Evolutionary conservation across 2,113 vertebrate species (phyloP), one percentile per base, ranked within the genome.

Genomic region (Phycodurus eques): DNA sequence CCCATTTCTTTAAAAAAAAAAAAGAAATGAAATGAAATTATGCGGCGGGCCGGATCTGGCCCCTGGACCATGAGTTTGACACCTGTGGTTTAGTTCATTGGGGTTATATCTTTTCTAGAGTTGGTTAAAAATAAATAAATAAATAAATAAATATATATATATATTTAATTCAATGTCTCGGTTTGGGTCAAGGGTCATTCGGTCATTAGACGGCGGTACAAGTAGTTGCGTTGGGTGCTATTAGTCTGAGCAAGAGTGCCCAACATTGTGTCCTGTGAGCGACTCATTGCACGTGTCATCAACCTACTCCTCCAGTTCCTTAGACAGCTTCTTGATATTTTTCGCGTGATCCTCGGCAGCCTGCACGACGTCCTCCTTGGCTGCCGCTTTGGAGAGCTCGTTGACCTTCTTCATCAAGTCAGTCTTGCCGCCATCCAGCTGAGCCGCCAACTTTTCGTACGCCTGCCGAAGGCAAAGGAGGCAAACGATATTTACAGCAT

Each of bases 321-420:
- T 94, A 6, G 96, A 96, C 75, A 95, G 83, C 33, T 92, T 90
- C 74, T 85, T 76, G 42, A 99, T 85, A 17, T 85, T 86, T 51
- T 90, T 90, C 0, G 96, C 96, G 0, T 98, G 95, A 0, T 93
- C 79, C 80, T 99, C 97, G 1, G 97, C 98, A 73, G 73, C 83
- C 64, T 81, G 85, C 74, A 99, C 98, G 19, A 96, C 57, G 0
- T 87, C 83, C 20, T 94, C 90, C 83, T 95, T 92, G 80, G 87
- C 89, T 9, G 93, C 85, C 0, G 94, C 95, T 78, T 88, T 84
- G 71, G 94, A 92, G 57, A 94, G 74, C 42, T 91, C 88, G 70
- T 90, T 92, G 46, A 96, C 92, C 86, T 93, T 95, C 70, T 92
- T 92, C 62, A 77, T 94, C 69, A 99, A 91, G 68, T 95, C 93